Percentiles rank a stretch among this genome's conserved stretches.
These are phyloP conservation scores for Esox lucius DNA, from an alignment of 2,797 vertebrate genomes.

Conservation along the genomic window DNA sequence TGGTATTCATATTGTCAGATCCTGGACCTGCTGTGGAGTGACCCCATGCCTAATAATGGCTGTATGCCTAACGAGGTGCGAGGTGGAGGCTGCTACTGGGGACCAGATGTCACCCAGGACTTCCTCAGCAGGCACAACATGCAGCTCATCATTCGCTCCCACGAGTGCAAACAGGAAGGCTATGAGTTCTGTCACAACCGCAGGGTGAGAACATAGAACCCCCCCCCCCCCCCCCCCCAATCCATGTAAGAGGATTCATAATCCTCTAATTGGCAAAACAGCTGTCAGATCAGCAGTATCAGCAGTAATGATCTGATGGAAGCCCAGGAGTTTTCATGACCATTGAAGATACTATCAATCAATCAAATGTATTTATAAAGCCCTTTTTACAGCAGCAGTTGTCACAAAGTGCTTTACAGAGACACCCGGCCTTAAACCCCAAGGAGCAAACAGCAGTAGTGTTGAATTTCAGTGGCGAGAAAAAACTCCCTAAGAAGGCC, in stretches of 20 bases:
- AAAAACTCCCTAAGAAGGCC: too few species aligned
- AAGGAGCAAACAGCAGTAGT: too few species aligned
- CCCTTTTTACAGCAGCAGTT: too few species aligned
- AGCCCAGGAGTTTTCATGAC: background rate
- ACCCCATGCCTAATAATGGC: conserved; percentile 85
- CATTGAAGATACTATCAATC: background rate
- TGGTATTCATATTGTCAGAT: conserved; percentile 64
- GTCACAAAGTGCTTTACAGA: too few species aligned
- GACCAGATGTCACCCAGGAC: conserved; percentile 85
- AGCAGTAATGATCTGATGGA: background rate
- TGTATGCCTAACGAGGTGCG: conserved; percentile 84
- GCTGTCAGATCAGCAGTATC: background rate
- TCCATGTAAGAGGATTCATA: background rate
- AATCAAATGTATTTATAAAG: too few species aligned
- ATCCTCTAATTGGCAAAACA: background rate
- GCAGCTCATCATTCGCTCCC: conserved; percentile 91
- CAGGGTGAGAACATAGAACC: conserved; percentile 70
- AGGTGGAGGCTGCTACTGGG: conserved; percentile 94
- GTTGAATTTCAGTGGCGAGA: too few species aligned
- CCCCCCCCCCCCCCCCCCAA: too few species aligned
- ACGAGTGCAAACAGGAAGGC: conserved; percentile 94
- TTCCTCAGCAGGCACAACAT: conserved; percentile 84
- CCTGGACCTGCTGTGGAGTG: conserved; percentile 92
- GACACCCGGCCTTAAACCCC: too few species aligned
- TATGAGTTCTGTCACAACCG: conserved; percentile 92